Base-by-base conservation (phyloP, 2,888 invertebrate genomes). In the Megaustenia siamemsis region DNA sequence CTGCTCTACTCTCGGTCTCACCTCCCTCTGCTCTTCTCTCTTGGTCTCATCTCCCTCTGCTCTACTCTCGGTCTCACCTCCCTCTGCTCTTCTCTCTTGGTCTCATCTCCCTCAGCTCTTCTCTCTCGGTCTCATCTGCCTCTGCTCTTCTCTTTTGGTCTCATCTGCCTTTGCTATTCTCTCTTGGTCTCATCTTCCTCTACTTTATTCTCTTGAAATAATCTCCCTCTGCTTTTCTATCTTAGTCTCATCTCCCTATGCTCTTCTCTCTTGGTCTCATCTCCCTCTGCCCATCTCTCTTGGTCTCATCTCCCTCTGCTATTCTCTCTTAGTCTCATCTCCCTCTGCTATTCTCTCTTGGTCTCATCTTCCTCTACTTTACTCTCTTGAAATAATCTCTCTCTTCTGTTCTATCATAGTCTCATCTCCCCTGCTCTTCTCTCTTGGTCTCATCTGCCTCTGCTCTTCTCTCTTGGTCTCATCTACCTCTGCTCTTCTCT, bases 1-100 rank as follows among this genome's bases (percentile, higher is more conserved):
- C 69, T 81, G 28, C 56, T 75, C n/a, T n/a, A n/a, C n/a, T 60
- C 75, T 60, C 60, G 12, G 40, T 75, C 82, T 82, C 43, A 56
- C 63, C 75, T 60, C 60, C 63, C 75, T 40, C 49, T 35, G 73
- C 60, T 75, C 43, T 60, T n/a, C 60, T 63, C 43, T 43, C 75
- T 35, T 82, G 32, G 18, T n/a, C 40, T 6, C 69, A 15, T 60
- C 43, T 75, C 40, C 69, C 5, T 24, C n/a, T n/a, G 5, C 24
- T n/a, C 60, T 60, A 8, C 60, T 60, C 24, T 24, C 6, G 6
- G 21, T 60, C 24, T 24, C 24, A 8, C 1, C 24, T 24, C 1
- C 24, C 60, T 3, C 24, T 24, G 0, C 24, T 24, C 24, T n/a
- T 24, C 24, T 24, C 24, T n/a, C 18, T 60, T 60, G 21, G 15